Evolutionary conservation across 2,797 vertebrate genomes (phyloP), one percentile per base, ranked within the genome.

Genomic region (Ptychadena robeensis): DNA sequence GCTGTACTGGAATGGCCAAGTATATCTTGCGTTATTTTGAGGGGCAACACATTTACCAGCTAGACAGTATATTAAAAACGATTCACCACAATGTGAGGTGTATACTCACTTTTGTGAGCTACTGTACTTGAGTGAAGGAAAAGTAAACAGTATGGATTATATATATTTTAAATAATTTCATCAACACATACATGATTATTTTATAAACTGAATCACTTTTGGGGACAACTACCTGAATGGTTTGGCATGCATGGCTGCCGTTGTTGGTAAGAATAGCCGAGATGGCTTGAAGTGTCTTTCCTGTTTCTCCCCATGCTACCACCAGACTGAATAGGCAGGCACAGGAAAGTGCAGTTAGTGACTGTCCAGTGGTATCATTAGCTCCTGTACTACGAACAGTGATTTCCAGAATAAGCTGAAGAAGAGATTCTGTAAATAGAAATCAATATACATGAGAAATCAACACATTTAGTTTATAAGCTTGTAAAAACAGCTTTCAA

Each of bases 261-360:
- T 99, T 99, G 89, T 99, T 99, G 88, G 97, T 98, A 88, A 99
- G 96, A 87, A 99, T 99, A 87, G 98, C 96, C 40, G 98, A 99
- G 77, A 98, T 97, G 15, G 98, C 97, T 93, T 98, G 98, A 86
- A 99, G 92, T 0, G 94, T 98, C 90, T 96, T 96, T 89, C 98
- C 98, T 0, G 98, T 99, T 92, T 99, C 98, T 84, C 98, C 98
- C 98, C 98, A 99, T 15, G 98, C 93, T 85, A 98, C 98, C 66
- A 99, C 98, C 86, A 99, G 92, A 88, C 98, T 99, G 91, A 99
- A 99, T 89, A 99, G 97, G 90, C 98, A 99, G 89, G 98, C 97
- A 4, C 98, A 99, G 86, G 98, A 98, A 85, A 99, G 93, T 0
- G 98, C 97, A 9, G 97, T 98, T 88, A 99, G 92, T 77, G 97